Conservation (phyloP, 2,888 invertebrate genomes). For the Stegophylla sp. region DNA sequence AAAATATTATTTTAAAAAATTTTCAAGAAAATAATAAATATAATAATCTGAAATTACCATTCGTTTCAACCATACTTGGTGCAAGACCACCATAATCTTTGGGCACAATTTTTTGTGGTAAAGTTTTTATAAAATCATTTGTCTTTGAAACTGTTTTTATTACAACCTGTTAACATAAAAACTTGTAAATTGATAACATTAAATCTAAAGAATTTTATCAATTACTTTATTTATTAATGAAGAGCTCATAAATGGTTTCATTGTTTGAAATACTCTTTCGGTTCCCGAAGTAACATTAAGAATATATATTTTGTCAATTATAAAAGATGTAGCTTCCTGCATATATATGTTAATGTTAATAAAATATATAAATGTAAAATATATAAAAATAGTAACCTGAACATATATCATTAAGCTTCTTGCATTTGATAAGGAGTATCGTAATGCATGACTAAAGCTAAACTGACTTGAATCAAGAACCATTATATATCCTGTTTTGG, state of each 20-base stretch:
- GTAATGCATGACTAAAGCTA: conserved; percentile 57
- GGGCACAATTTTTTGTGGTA: conserved; percentile 61
- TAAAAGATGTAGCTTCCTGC: conserved; percentile 62
- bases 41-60: conserved; percentile 35
- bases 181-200: background rate
- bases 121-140: conserved; percentile 59
- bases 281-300: conserved; percentile 62
- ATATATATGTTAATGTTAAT: conserved; percentile 21
- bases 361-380: background rate
- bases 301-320: conserved; percentile 62
- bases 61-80: conserved; percentile 59
- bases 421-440: conserved; percentile 60
- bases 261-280: conserved; percentile 62
- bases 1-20: conserved; percentile 2
- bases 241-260: conserved; percentile 62
- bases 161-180: conserved; percentile 39
- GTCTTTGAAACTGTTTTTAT: conserved; percentile 57
- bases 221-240: conserved; percentile 59
- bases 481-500: conserved; percentile 61
- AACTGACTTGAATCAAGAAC: conserved; percentile 62
- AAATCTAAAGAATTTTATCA: background rate
- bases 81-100: conserved; percentile 62
- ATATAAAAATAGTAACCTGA: conserved; percentile 60
- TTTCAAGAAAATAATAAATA: background rate
- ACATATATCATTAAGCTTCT: conserved; percentile 61